Conservation (phyloP, 2,888 invertebrate species). For the Nymphalis polychloros region DNA sequence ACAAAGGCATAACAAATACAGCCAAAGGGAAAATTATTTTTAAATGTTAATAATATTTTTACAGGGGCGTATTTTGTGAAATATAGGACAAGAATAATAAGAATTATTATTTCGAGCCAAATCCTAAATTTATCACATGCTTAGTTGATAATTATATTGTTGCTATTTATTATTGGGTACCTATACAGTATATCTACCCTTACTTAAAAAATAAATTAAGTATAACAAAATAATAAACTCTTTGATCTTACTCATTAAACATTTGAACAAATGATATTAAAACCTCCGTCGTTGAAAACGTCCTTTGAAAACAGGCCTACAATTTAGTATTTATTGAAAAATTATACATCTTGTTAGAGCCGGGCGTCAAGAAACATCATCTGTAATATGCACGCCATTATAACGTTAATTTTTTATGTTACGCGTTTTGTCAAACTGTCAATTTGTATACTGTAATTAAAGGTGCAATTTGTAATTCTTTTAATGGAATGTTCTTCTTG, state of each 20-base stretch:
- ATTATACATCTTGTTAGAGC: conserved; percentile 16
- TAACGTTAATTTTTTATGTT: conserved; percentile 8
- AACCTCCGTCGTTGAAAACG: background rate
- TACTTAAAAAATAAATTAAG: too few relatives aligned
- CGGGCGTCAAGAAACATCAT: background rate
- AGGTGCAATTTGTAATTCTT: conserved; percentile 4
- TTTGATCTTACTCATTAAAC: background rate
- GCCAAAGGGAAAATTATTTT: conserved; percentile 28
- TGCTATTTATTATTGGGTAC: too few relatives aligned
- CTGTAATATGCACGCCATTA: conserved; percentile 1
- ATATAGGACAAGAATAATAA: background rate
- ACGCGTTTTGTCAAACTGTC: conserved; percentile 1
- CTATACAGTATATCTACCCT: too few relatives aligned
- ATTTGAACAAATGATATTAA: background rate
- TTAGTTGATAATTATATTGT: too few relatives aligned
- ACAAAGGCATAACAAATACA: conserved; percentile 39
- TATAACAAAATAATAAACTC: background rate
- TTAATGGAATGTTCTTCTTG: background rate
- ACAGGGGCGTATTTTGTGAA: background rate
- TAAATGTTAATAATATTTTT: conserved; percentile 28
- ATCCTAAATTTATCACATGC: too few relatives aligned
- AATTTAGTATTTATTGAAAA: conserved; percentile 15
- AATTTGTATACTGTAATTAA: conserved; percentile 6
- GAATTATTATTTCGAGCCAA: background rate
- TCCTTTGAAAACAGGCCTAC: background rate